phyloP scores from a whole-genome alignment of 92 coral and sea anemone species.

The Phymanthus crucifer region DNA sequence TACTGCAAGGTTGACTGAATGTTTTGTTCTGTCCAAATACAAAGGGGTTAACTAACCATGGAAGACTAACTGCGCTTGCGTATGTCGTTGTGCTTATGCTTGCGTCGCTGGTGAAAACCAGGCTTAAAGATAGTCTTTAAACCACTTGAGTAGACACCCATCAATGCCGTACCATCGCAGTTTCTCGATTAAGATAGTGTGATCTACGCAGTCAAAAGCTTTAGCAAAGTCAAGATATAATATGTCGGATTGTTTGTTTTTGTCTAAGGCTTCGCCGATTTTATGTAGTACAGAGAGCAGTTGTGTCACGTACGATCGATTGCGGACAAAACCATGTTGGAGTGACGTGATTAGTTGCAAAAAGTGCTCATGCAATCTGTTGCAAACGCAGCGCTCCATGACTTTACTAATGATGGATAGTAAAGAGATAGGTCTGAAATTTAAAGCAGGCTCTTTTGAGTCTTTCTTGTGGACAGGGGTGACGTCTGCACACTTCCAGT shows the following conservation, averaged over 20 bases:
- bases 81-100: too few species aligned
- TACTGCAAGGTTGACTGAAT: too few species aligned
- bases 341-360: background rate
- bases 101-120: too few species aligned
- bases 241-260: slow-evolving; percentile 43
- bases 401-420: background rate
- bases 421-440: background rate
- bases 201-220: too few species aligned
- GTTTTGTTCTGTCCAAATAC: too few species aligned
- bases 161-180: too few species aligned
- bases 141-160: too few species aligned
- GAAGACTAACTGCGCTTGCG: too few species aligned
- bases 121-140: too few species aligned
- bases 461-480: background rate
- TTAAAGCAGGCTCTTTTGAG: background rate
- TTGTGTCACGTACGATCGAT: slow-evolving; percentile 39
- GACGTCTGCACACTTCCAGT: background rate
- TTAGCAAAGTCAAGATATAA: too few species aligned
- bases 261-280: slow-evolving; percentile 33
- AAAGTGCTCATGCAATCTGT: background rate
- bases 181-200: too few species aligned
- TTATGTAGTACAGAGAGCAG: slow-evolving; percentile 25
- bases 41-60: too few species aligned
- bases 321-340: background rate
- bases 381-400: background rate